These are phyloP conservation scores for Sthenelais limicola DNA, from an alignment of 2,888 invertebrate genomes.

Conservation along the genomic window DNA sequence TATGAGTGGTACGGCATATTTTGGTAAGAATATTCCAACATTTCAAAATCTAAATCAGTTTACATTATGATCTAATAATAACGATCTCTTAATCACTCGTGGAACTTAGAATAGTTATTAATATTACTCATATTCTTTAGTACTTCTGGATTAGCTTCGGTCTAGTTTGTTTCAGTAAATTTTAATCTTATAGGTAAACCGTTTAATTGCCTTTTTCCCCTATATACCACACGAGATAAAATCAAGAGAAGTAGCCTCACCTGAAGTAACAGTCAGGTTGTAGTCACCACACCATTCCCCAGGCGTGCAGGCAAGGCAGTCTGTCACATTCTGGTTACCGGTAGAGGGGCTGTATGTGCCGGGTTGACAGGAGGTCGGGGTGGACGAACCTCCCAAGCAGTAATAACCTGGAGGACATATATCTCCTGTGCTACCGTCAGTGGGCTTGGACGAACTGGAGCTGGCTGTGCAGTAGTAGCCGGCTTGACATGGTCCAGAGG, in stretches of 20 bases:
- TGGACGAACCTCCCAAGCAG: slow-evolving; percentile 61
- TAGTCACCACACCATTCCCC: slow-evolving; percentile 67
- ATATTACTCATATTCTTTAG: too few relatives aligned
- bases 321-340: slow-evolving; percentile 55
- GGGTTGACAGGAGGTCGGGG: slow-evolving; percentile 61
- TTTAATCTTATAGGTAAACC: too few relatives aligned
- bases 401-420: slow-evolving; percentile 66
- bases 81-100: too few relatives aligned
- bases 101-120: too few relatives aligned
- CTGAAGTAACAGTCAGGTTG: slow-evolving; percentile 61
- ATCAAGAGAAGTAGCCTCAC: slow-evolving; percentile 48
- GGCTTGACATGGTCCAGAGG: slow-evolving; percentile 63
- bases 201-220: too few relatives aligned
- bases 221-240: too few relatives aligned
- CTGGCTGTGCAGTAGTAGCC: slow-evolving; percentile 65
- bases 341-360: slow-evolving; percentile 65
- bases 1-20: too few relatives aligned
- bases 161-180: too few relatives aligned
- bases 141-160: too few relatives aligned
- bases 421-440: slow-evolving; percentile 61
- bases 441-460: slow-evolving; percentile 61
- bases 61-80: too few relatives aligned
- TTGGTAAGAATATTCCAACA: too few relatives aligned
- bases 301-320: slow-evolving; percentile 63
- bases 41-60: too few relatives aligned